A percentile compares a stretch with the other conserved stretches of the same genome.
Evolutionary conservation across 2,797 vertebrate species (phyloP).

Genomic region (Galago senegalensis): DNA sequence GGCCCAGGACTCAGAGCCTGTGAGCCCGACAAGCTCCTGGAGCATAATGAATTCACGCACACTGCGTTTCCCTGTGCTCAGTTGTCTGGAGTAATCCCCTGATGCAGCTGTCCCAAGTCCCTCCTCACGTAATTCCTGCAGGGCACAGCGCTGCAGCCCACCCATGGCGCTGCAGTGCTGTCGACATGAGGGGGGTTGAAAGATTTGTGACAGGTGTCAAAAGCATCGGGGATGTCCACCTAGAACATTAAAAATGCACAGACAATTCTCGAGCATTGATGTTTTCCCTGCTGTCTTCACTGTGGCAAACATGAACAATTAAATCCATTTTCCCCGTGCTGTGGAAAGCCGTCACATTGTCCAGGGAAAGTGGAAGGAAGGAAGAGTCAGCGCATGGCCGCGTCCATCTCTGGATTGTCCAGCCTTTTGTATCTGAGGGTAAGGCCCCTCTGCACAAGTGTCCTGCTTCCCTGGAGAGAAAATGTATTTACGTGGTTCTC

Average conservation of each 20-base stretch:
- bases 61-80: not conserved
- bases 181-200: accelerated
- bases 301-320: not conserved
- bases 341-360: not conserved
- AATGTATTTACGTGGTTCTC: not conserved
- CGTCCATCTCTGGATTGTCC: not conserved
- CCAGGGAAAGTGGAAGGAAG: not conserved
- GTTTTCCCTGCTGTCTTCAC: not conserved
- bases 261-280: not conserved
- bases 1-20: not conserved
- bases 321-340: not conserved
- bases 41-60: accelerated
- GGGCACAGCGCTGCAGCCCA: not conserved
- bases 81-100: not conserved
- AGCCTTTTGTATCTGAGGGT: not conserved
- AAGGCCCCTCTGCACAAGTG: slow-evolving; percentile 3
- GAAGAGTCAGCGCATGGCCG: accelerated
- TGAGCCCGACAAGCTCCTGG: accelerated
- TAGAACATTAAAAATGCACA: not conserved
- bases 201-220: too few species aligned
- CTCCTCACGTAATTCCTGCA: not conserved
- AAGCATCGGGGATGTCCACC: not conserved
- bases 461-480: not conserved
- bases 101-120: not conserved
- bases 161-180: accelerated